Evolutionary conservation across 2,113 vertebrate species (phyloP).

Genomic region (Ceyx margarethae): DNA sequence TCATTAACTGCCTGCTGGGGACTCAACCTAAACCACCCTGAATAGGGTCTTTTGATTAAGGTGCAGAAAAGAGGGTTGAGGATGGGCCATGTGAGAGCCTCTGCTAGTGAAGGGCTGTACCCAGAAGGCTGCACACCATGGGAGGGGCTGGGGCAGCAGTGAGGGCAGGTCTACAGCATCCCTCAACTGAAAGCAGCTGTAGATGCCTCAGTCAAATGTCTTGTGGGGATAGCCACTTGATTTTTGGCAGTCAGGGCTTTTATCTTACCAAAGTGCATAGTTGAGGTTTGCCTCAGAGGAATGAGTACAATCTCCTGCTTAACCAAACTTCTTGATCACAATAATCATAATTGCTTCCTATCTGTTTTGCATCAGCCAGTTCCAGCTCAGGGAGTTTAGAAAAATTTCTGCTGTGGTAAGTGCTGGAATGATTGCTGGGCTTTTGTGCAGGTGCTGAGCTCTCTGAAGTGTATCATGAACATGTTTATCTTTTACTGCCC

Average conservation of each 20-base stretch:
- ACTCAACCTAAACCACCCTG: neutral
- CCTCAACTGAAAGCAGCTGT: neutral
- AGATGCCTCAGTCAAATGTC: neutral
- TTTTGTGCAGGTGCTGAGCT: neutral
- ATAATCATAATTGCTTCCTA: neutral
- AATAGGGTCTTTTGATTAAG: fast-evolving
- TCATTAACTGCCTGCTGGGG: neutral
- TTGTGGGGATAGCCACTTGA: neutral
- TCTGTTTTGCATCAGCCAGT: neutral
- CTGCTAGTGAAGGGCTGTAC: neutral
- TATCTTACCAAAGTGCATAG: neutral
- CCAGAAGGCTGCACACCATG: fast-evolving
- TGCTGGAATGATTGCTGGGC: neutral
- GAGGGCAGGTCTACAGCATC: neutral
- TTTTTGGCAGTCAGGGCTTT: neutral
- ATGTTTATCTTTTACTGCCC: neutral
- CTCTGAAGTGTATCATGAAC: neutral
- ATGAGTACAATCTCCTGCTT: neutral
- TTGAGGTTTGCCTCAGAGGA: neutral
- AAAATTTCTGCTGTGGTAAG: neutral
- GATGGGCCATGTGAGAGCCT: fast-evolving
- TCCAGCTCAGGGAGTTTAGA: neutral
- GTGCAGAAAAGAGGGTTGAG: neutral
- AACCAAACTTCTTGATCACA: neutral
- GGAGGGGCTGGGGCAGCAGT: neutral